A percentile compares a stretch with the other conserved stretches of the same genome.
phyloP scores from a whole-genome alignment of 2,797 vertebrate species.

The Hipposideros larvatus region DNA sequence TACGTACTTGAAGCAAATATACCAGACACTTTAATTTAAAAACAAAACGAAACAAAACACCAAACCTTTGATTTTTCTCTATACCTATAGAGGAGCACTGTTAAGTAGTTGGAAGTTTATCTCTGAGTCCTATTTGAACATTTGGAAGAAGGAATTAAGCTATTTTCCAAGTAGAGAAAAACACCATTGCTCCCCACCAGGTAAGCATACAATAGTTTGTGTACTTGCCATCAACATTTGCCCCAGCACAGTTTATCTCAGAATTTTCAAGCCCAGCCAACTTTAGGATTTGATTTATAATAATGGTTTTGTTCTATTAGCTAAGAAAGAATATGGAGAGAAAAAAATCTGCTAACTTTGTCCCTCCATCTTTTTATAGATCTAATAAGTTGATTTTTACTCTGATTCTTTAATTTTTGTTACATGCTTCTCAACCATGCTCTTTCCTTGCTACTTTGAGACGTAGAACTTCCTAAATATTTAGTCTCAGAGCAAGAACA shows the following conservation, averaged over 20 bases:
- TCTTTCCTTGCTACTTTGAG: slow-evolving; percentile 62
- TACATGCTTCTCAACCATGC: slow-evolving; percentile 7
- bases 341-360: neutral
- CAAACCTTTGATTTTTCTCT: neutral
- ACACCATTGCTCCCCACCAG: neutral
- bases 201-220: neutral
- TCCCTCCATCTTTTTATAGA: slow-evolving; percentile 15
- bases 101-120: slow-evolving; percentile 15
- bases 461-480: slow-evolving; percentile 66
- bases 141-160: slow-evolving; percentile 8
- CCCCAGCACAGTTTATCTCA: neutral
- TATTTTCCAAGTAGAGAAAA: slow-evolving; percentile 43
- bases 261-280: slow-evolving; percentile 6
- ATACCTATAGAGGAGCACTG: neutral
- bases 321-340: slow-evolving; percentile 26
- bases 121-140: slow-evolving; percentile 30
- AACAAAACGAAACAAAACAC: neutral
- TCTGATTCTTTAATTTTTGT: slow-evolving; percentile 8
- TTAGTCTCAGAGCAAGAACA: slow-evolving; percentile 72
- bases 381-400: neutral
- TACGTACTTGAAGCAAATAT: slow-evolving; percentile 33
- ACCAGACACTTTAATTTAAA: slow-evolving; percentile 30
- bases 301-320: neutral
- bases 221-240: slow-evolving; percentile 9
- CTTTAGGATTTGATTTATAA: slow-evolving; percentile 53